Base-by-base conservation (phyloP, 1,140 invertebrate species). In the Lethocerus indicus region DNA sequence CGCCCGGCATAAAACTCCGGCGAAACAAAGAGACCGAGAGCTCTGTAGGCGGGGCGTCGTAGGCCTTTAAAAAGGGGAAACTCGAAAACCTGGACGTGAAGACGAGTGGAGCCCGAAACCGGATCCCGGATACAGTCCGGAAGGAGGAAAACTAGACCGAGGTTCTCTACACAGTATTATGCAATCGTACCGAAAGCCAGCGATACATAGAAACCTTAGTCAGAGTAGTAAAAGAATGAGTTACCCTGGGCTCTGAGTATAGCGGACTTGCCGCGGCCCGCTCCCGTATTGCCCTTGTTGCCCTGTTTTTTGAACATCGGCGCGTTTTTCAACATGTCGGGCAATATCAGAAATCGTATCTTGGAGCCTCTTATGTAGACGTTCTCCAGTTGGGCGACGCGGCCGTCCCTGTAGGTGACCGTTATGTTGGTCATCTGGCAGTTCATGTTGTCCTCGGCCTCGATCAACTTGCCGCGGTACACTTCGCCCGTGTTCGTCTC, bases 261-360 rank as follows among this genome's bases (percentile, higher is more conserved):
- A 26, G 91, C 92, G 40, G 90, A 93, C 70, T 97, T 98, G 37
- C 93, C 93, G 64, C 92, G 71, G 27, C 75, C 75, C 3, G 42
- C 42, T 18, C 42, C 42, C 3, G 81, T 81, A 2, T 77, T 78
- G 0, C 71, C 70, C 64, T 88, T 88, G 28, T 81, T 82, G 24
- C 81, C 81, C 63, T 89, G 83, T 67, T 89, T 82, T 71, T 98
- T 98, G 68, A 99, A 98, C 95, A 99, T 98, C 1, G 95, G 96
- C 0, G 96, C 95, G 72, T 99, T 98, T 69, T 98, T 98, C 51
- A 99, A 70, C 95, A 99, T 99, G 64, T 99, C 96, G 1, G 96
- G 96, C 58, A 99, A 66, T 68, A 99, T 97, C n/a, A 99, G 71
- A 65, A 98, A 98, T 21, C 95, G 73, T 53, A 99, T 95, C 72